Evolutionary conservation across 2,113 vertebrate species (phyloP).

Genomic region (Mola mola): DNA sequence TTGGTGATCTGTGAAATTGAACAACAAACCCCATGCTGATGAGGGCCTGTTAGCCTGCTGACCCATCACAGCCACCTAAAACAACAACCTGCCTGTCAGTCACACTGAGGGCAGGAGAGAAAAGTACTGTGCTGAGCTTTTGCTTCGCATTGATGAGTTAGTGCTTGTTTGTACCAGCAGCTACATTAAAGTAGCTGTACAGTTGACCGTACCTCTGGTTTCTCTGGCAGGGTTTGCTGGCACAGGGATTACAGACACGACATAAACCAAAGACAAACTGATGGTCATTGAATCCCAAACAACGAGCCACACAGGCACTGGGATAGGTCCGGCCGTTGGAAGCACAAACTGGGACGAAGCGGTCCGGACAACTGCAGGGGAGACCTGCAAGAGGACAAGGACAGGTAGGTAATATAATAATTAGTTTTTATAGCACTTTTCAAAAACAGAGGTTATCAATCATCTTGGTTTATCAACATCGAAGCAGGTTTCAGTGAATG

Average conservation of each 20-base stretch:
- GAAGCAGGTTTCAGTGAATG: no score
- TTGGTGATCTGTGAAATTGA: no score
- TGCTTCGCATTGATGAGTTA: no score
- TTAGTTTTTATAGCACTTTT: no score
- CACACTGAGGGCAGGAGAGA: neutral
- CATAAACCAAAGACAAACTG: constrained; percentile 93
- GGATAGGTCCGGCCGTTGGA: constrained; percentile 95
- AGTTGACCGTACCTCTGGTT: constrained; percentile 87
- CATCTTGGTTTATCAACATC: no score
- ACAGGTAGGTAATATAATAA: no score
- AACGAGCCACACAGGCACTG: constrained; percentile 94
- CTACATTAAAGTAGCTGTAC: neutral
- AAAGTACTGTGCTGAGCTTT: neutral
- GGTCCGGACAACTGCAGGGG: constrained; percentile 93
- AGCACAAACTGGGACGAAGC: constrained; percentile 95
- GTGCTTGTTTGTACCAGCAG: neutral
- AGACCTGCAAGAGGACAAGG: constrained; percentile 79
- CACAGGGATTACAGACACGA: constrained; percentile 88
- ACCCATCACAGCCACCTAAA: neutral
- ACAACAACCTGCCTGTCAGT: neutral
- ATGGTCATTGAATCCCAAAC: constrained; percentile 91
- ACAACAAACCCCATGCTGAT: neutral
- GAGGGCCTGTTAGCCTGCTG: neutral
- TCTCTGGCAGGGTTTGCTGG: constrained; percentile 86
- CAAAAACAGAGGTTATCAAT: no score